phyloP scores from a whole-genome alignment of 2,113 vertebrate species.

The Ciconia stormi region DNA sequence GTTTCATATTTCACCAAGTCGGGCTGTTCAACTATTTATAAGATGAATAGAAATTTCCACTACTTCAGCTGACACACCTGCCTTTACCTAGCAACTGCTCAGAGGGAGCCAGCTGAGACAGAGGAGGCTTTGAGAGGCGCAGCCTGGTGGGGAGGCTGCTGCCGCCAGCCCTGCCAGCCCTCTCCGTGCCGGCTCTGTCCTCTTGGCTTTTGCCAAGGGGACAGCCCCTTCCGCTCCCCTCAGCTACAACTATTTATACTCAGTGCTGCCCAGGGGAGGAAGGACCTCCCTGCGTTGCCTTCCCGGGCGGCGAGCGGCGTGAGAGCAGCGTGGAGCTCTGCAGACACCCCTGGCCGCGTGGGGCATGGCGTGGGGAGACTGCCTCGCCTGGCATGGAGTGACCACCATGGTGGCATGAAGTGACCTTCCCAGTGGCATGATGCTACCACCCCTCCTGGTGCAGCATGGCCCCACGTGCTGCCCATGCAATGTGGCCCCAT shows the following conservation, averaged over 20 bases:
- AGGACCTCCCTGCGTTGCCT: neutral
- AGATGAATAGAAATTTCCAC: slow-evolving; percentile 83
- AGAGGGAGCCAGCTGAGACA: slow-evolving; percentile 26
- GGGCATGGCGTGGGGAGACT: accelerated
- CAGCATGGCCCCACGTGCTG: accelerated
- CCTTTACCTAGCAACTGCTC: slow-evolving; percentile 71
- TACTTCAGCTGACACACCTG: slow-evolving; percentile 75
- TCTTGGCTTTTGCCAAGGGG: neutral
- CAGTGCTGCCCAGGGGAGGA: neutral
- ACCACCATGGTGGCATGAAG: too few species aligned
- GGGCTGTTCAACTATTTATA: slow-evolving; percentile 81
- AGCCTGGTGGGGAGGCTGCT: neutral
- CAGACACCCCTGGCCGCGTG: accelerated
- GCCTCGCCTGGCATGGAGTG: neutral
- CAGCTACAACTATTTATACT: neutral
- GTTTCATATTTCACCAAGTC: slow-evolving; percentile 74
- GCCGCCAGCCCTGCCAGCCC: neutral
- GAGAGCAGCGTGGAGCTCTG: neutral
- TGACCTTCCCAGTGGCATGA: too few species aligned
- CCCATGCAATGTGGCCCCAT: accelerated
- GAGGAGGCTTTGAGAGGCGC: neutral
- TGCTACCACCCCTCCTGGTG: neutral
- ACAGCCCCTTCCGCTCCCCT: neutral
- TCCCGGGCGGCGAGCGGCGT: accelerated
- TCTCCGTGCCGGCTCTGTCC: neutral